phyloP scores from a whole-genome alignment of 2,113 vertebrate genomes.

The Oncorhynchus tshawytscha region DNA sequence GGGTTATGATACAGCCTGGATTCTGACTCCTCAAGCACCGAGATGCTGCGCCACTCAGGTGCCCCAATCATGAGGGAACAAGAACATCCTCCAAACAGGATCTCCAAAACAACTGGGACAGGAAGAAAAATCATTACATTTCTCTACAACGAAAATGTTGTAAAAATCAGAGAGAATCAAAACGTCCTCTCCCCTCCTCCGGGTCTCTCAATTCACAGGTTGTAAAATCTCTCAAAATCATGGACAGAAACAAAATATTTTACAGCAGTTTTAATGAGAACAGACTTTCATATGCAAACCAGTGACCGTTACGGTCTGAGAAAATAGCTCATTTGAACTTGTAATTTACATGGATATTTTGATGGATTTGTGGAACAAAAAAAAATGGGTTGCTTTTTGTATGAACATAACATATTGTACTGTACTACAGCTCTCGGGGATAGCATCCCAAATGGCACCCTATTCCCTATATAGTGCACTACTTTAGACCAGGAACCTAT shows the following conservation, averaged over 20 bases:
- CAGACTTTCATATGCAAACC: constrained; percentile 76
- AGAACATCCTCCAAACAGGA: too few species aligned
- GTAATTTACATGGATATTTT: constrained; percentile 50
- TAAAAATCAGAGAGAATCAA: too few species aligned
- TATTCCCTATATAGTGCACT: not conserved
- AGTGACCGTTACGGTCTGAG: constrained; percentile 61
- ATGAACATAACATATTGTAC: constrained; percentile 41
- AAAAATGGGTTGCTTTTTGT: constrained; percentile 27
- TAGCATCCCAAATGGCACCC: not conserved
- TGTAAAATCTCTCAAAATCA: not conserved
- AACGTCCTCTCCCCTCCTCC: too few species aligned
- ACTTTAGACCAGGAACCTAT: too few species aligned
- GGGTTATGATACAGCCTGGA: too few species aligned
- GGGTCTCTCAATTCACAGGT: too few species aligned
- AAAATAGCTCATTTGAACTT: constrained; percentile 73
- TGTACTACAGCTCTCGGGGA: not conserved
- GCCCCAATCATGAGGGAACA: too few species aligned
- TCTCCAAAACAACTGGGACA: too few species aligned
- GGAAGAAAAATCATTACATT: too few species aligned
- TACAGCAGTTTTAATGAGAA: constrained; percentile 74
- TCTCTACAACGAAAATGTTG: too few species aligned
- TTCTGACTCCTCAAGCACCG: too few species aligned
- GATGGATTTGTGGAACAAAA: constrained; percentile 34
- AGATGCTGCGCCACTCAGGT: too few species aligned
- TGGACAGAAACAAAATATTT: constrained; percentile 33